A percentile compares a stretch with the other conserved stretches of the same genome.
Conservation (phyloP, 2,113 vertebrate genomes). For the Apeltes quadracus region DNA sequence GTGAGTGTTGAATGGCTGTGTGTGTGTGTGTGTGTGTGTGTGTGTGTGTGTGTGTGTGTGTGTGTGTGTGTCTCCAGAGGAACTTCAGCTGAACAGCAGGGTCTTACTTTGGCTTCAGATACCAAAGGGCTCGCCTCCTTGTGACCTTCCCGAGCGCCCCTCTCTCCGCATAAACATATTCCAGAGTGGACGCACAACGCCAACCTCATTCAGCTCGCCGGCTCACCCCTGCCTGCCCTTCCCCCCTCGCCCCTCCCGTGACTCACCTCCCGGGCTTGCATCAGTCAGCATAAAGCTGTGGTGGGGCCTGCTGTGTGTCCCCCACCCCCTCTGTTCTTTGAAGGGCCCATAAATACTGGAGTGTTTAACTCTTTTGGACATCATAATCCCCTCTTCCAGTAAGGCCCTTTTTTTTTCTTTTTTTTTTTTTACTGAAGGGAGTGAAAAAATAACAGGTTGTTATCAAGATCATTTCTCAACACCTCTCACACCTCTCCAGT, state of each 20-base stretch:
- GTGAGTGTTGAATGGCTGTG: not conserved
- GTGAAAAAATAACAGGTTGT: slow-evolving; percentile 58
- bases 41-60: not conserved
- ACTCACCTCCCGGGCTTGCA: slow-evolving; percentile 77
- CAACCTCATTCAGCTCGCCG: slow-evolving; percentile 48
- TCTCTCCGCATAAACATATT: not conserved
- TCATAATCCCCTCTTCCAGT: slow-evolving; percentile 82
- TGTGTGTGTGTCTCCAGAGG: not conserved
- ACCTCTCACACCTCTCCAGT: slow-evolving; percentile 25
- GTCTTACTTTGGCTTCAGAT: slow-evolving; percentile 32
- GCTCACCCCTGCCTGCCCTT: slow-evolving; percentile 22
- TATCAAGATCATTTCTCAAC: slow-evolving; percentile 61
- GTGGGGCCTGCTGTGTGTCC: slow-evolving; percentile 61
- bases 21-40: not conserved
- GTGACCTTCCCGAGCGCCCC: slow-evolving; percentile 33
- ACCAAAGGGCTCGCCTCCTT: slow-evolving; percentile 46
- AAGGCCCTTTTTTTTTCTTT: slow-evolving; percentile 57
- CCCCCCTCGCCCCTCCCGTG: slow-evolving; percentile 46
- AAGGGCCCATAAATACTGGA: slow-evolving; percentile 80
- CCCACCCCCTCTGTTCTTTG: slow-evolving; percentile 70
- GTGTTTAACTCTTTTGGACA: slow-evolving; percentile 83
- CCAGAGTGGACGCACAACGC: slow-evolving; percentile 36
- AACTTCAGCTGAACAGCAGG: not conserved
- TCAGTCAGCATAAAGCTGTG: slow-evolving; percentile 78
- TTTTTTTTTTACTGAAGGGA: slow-evolving; percentile 52